Evolutionary conservation across 2,888 invertebrate species (phyloP).

Genomic region (Epinotia bilunana): DNA sequence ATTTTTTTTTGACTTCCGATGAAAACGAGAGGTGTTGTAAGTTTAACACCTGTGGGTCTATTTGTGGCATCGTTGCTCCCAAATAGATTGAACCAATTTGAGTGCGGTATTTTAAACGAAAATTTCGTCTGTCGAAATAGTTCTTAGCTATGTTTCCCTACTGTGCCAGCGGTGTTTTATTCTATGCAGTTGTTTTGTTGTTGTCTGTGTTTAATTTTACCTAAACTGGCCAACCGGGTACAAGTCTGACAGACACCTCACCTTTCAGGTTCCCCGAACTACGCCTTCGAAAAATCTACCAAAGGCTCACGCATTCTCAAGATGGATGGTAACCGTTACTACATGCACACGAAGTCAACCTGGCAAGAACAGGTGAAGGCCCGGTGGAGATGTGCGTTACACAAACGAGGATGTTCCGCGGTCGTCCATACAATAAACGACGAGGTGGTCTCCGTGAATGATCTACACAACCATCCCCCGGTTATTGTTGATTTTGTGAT

Average conservation of each 20-base stretch:
- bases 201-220: neutral
- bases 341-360: neutral
- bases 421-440: slow-evolving; percentile 9
- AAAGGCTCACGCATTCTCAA: slow-evolving; percentile 18
- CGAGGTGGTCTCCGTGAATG: neutral
- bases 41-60: no score
- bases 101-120: no score
- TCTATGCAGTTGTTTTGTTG: no score
- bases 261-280: neutral
- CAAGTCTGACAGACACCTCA: neutral
- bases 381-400: neutral
- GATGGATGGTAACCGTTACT: no score
- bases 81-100: no score
- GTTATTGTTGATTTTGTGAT: neutral
- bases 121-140: no score
- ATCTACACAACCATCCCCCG: neutral
- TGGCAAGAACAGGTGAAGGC: no score
- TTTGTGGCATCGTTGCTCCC: no score
- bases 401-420: slow-evolving; percentile 3
- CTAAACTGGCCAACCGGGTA: neutral
- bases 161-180: no score
- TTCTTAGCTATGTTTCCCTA: no score
- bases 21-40: no score
- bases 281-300: slow-evolving; percentile 11
- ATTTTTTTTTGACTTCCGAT: no score